Base-by-base conservation (phyloP, 92 coral and sea anemone species). In the Nematostella vectensis region DNA sequence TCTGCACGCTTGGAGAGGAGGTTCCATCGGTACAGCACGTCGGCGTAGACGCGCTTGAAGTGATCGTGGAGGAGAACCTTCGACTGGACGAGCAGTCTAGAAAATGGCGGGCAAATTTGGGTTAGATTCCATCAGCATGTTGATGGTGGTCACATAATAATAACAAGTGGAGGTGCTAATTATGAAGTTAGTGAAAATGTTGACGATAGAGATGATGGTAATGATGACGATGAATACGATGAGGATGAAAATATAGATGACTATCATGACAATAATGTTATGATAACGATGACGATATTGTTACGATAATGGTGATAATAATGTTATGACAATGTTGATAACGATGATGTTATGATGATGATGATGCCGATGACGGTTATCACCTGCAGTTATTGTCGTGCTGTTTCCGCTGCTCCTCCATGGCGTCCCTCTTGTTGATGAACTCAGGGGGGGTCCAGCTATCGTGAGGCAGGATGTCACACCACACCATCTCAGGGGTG, bases 301-400 rank as follows among this genome's bases (percentile, higher is more conserved):
- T n/a, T n/a, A n/a, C n/a, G n/a, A n/a, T n/a, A n/a, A n/a, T n/a
- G n/a, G n/a, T n/a, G n/a, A n/a, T n/a, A n/a, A n/a, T n/a, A n/a
- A n/a, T n/a, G n/a, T n/a, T n/a, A n/a, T n/a, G n/a, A n/a, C n/a
- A n/a, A n/a, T n/a, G n/a, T n/a, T n/a, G n/a, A n/a, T n/a, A n/a
- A n/a, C n/a, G n/a, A n/a, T n/a, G n/a, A n/a, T n/a, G n/a, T n/a
- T n/a, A n/a, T n/a, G n/a, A n/a, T n/a, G n/a, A n/a, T n/a, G n/a
- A n/a, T n/a, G n/a, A n/a, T n/a, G n/a, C n/a, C n/a, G n/a, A n/a
- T n/a, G n/a, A n/a, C n/a, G n/a, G n/a, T n/a, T n/a, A n/a, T n/a
- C n/a, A 80, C 96, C 88, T 52, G 83, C 88, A 91, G 69, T 82
- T 83, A 3, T 69, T 82, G 47, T 88, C 93, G 61, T 91, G 94